Evolutionary conservation across 2,113 vertebrate genomes (phyloP), one percentile per base, ranked within the genome.

Genomic region (Spilogale gracilis): DNA sequence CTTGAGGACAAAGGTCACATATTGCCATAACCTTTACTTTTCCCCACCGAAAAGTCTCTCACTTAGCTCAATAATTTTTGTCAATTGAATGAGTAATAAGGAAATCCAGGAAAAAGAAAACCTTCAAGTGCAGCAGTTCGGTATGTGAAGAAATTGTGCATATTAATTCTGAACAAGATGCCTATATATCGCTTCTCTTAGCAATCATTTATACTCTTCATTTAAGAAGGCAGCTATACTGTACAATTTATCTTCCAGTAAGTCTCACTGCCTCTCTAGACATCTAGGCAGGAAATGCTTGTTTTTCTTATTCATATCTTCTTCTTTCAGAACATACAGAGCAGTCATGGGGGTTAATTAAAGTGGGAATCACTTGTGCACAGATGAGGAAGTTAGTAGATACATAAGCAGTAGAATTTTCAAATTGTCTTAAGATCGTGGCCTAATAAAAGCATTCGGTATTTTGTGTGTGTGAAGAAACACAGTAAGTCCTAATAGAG

Each of bases 341-440:
- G 23, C 30, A 97, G 52, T 52, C 80, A 45, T 80, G 81, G 88
- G 67, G 80, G 20, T 94, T 98, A 94, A 93, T 98, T 94, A 96
- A 52, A 17, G 2, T 87, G 92, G 63, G 74, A 95, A 43, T 97
- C 9, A 61, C 27, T 97, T 93, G 60, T 63, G 0, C 56, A 94
- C 89, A 97, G 25, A 74, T 88, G 93, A 96, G 10, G 84, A 92
- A 95, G 73, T 83, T 85, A 10, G 73, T 89, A 60, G 69, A 50
- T 60, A 95, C 27, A 71, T 9, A 79, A 18, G 25, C 69, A n/a
- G 58, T 48, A 25, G 83, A 30, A 27, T 85, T 89, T 86, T 69
- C 52, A 52, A 50, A 83, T 92, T 96, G 81, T 91, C 79, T 87
- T 69, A 80, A 92, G 13, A 91, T 73, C 43, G 20, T 81, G 56